A percentile compares a stretch with the other conserved stretches of the same genome.
Conservation (phyloP, 2,113 vertebrate genomes). For the Macrotus californicus region DNA sequence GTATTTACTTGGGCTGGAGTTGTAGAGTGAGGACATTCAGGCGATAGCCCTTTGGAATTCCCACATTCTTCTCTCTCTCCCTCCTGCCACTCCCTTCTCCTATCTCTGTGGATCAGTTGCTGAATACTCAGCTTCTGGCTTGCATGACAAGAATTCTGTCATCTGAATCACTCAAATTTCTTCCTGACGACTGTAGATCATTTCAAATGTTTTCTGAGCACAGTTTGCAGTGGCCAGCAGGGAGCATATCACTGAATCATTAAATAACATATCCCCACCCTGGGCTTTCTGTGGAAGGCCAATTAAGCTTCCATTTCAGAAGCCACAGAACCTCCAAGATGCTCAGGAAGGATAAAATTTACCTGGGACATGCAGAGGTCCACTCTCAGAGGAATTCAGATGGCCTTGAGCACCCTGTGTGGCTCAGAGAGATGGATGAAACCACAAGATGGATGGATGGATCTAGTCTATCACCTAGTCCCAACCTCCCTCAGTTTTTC, state of each 20-base stretch:
- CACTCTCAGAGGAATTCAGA: background rate
- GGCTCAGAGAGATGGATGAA: background rate
- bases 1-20: background rate
- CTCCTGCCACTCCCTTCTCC: background rate
- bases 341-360: background rate
- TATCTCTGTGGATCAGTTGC: background rate
- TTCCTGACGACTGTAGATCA: constrained; percentile 1
- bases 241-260: background rate
- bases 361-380: background rate
- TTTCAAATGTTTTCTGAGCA: constrained; percentile 32
- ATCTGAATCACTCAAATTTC: constrained; percentile 34
- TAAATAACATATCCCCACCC: background rate
- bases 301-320: background rate
- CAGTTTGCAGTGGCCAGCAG: background rate
- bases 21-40: background rate
- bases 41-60: background rate
- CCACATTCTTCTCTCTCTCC: background rate
- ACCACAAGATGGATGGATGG: background rate
- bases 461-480: background rate
- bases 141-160: background rate
- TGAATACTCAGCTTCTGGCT: background rate
- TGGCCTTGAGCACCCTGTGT: background rate
- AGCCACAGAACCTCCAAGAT: background rate
- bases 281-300: background rate
- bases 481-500: background rate